phyloP scores from a whole-genome alignment of 2,797 vertebrate species.

The Todus mexicanus region DNA sequence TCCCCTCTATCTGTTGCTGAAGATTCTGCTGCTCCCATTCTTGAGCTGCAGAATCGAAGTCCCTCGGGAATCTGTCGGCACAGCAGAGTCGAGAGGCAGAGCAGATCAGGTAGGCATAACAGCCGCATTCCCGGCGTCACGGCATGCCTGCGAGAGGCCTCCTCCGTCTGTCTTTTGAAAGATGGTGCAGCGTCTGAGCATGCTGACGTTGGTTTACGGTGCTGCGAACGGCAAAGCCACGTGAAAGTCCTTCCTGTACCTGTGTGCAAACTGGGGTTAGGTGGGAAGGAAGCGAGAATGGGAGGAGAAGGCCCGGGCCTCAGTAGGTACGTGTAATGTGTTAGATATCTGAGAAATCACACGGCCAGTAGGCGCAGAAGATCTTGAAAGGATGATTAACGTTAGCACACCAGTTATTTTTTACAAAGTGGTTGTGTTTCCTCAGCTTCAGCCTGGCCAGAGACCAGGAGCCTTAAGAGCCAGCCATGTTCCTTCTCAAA shows the following conservation, averaged over 20 bases:
- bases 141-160: neutral
- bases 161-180: neutral
- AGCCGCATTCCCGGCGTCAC: neutral
- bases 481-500: neutral
- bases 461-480: neutral
- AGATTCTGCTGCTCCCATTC: slow-evolving; percentile 80
- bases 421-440: neutral
- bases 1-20: slow-evolving; percentile 77
- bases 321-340: neutral
- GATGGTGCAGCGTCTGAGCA: neutral
- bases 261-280: neutral
- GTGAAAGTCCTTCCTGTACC: neutral
- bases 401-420: neutral
- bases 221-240: neutral
- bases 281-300: neutral
- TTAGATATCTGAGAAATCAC: neutral
- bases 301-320: neutral
- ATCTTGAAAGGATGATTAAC: neutral
- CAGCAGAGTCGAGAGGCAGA: slow-evolving; percentile 76
- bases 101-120: slow-evolving; percentile 75
- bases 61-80: slow-evolving; percentile 77
- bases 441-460: slow-evolving; percentile 10
- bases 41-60: slow-evolving; percentile 81
- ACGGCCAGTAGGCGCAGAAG: neutral
- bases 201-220: neutral